These are phyloP conservation scores for Hydrotaea cyrtoneurina DNA, from an alignment of 2,888 invertebrate genomes.

Conservation along the genomic window DNA sequence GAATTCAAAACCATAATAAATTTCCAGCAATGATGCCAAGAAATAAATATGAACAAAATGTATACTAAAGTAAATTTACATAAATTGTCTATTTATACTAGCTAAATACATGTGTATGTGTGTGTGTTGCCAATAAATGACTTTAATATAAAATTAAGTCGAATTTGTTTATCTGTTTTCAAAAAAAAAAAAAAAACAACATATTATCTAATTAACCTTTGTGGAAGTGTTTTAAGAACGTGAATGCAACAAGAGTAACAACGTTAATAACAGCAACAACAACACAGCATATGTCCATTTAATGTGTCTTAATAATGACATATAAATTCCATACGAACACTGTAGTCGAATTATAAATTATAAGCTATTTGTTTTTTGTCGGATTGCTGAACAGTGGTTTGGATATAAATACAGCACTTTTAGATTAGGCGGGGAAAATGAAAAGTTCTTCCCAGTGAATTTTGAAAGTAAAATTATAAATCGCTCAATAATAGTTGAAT, in stretches of 20 bases:
- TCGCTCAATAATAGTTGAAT: no score
- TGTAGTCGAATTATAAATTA: conserved; percentile 21
- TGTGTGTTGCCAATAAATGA: neutral
- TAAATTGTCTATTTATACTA: neutral
- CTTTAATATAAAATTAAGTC: conserved; percentile 1
- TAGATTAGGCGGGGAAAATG: no score
- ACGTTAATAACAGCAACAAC: conserved; percentile 2
- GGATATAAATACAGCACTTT: no score
- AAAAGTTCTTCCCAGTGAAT: no score
- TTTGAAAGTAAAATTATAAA: no score
- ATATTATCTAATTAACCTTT: conserved; percentile 38
- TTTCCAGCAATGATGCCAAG: neutral
- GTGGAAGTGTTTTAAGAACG: neutral
- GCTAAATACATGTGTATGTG: neutral
- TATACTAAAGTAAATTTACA: conserved; percentile 14
- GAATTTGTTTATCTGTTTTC: neutral
- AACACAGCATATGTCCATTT: conserved; percentile 47
- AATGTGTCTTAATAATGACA: conserved; percentile 49
- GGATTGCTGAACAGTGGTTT: neutral
- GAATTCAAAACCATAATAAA: conserved; percentile 26
- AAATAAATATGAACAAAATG: conserved; percentile 12
- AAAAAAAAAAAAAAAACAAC: neutral
- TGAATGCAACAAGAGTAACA: neutral
- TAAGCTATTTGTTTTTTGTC: neutral
- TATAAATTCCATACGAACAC: conserved; percentile 11